Evolutionary conservation across 1,140 invertebrate species (phyloP), one percentile per base, ranked within the genome.

Genomic region (Rhizoglyphus robini): DNA sequence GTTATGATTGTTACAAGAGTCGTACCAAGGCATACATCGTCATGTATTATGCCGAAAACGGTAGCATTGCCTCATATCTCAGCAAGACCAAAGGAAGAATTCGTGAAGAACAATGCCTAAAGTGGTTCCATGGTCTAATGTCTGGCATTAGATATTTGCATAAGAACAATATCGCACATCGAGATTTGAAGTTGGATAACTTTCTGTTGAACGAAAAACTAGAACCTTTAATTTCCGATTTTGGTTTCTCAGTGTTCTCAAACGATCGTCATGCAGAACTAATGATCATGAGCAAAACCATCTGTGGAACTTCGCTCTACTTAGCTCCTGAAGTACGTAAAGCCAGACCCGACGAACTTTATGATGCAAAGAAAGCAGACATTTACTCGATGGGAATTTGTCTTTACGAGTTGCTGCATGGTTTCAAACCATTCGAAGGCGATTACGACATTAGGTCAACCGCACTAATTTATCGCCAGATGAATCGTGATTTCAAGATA

Each of bases 101-200:
- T 11, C 25, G n/a, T 46, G 61, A 63, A 30, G 2, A 27, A n/a
- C 34, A 27, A 2, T 3, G 13, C 5, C 15, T n/a, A 27, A 46
- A 49, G 32, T 49, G 3, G 23, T 57, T 63, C 18, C 32, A 4
- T n/a, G 38, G 30, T 49, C 2, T 63, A 3, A 2, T 47, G 2
- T 18, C 15, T n/a, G 61, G 61, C 8, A 2, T 63, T 8, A n/a
- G n/a, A n/a, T 63, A 63, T 49, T 18, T 63, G 15, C 61, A 63
- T 25, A 1, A 5, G 2, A 23, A 47, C 23, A 15, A 31, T 25
- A 25, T 63, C 2, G 65, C 29, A 8, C 47, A 66, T 46, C 47
- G 59, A 29, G 66, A 67, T 29, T n/a, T 54, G 34, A 66, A 66
- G 30, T 36, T 31, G 15, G 65, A 67, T 1, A 66, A 54, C 25